Evolutionary conservation across 2,888 invertebrate species (phyloP), one percentile per base, ranked within the genome.

Genomic region (Pelosia muscerda): DNA sequence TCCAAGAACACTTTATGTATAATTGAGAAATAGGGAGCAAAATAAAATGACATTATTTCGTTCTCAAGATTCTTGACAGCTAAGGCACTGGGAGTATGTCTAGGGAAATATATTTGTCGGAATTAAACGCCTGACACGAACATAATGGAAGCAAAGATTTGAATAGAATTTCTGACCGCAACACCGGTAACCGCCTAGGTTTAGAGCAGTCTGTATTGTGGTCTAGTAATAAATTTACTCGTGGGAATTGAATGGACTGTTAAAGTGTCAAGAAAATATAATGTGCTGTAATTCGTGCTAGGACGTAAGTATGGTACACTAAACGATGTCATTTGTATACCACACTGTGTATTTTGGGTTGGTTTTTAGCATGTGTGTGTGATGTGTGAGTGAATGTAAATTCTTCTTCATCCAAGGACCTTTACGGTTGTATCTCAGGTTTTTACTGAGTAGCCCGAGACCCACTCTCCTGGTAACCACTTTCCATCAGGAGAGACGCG

Each of bases 71-170:
- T 61, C 26, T n/a, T 61, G 26, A n/a, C 25, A 72, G 69, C 68
- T 69, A 65, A 61, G 66, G 65, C 65, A 64, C 59, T 63, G 49
- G 9, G 68, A 65, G 60, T 66, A 63, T 66, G 68, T 74, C 69
- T 71, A 55, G 69, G 66, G 70, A 73, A 73, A 70, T 42, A 69
- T 72, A 71, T 70, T 72, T 69, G 73, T 64, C 60, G 61, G 75
- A 70, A 70, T 72, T 77, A 75, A 76, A 66, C 66, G 70, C 60
- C 60, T n/a, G 64, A 61, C 54, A 61, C 71, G 67, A 69, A 59
- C 54, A 64, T 68, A 70, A 68, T 66, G 61, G 25, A 68, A 67
- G 67, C 3, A n/a, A 69, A 71, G 73, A 69, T 77, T 78, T 71
- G 66, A 71, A 68, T 69, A 70, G 66, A 67, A 74, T 66, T 49